A percentile compares a stretch with the other conserved stretches of the same genome.
Evolutionary conservation across 2,113 vertebrate species (phyloP).

Genomic region (Carlito syrichta): DNA sequence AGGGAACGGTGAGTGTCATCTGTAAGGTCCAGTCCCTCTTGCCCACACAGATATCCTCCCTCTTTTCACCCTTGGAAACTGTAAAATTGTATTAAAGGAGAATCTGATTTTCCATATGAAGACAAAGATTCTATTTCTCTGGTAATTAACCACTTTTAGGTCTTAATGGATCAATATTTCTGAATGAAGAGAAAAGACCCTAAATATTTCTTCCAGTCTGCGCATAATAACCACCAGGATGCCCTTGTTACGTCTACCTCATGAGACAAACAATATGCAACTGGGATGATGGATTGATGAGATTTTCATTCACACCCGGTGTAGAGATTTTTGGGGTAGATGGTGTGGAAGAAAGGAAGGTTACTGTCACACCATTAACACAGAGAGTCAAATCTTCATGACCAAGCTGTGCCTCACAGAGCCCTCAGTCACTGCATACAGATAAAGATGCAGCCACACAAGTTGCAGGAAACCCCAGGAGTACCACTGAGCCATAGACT

Average conservation of each 20-base stretch:
- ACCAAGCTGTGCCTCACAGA: background rate
- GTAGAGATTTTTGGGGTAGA: background rate
- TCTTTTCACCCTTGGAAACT: background rate
- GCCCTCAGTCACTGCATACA: background rate
- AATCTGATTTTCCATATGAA: background rate
- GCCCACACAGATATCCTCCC: background rate
- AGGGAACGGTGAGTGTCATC: background rate
- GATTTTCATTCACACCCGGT: background rate
- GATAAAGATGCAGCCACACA: background rate
- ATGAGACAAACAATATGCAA: background rate
- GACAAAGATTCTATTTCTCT: background rate
- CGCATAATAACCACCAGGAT: background rate
- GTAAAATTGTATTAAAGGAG: background rate
- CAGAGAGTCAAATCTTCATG: background rate
- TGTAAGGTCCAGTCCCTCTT: background rate
- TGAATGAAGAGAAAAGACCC: background rate
- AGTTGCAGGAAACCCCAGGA: background rate
- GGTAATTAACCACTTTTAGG: background rate
- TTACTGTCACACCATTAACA: background rate
- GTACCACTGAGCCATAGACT: background rate
- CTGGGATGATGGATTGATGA: background rate
- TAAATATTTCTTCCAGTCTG: background rate
- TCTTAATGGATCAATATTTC: background rate
- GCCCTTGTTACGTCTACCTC: background rate
- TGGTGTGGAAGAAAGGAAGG: constrained; percentile 24